These are phyloP conservation scores for Calliopsis andreniformis DNA, from an alignment of 1,140 invertebrate species.

Conservation along the genomic window DNA sequence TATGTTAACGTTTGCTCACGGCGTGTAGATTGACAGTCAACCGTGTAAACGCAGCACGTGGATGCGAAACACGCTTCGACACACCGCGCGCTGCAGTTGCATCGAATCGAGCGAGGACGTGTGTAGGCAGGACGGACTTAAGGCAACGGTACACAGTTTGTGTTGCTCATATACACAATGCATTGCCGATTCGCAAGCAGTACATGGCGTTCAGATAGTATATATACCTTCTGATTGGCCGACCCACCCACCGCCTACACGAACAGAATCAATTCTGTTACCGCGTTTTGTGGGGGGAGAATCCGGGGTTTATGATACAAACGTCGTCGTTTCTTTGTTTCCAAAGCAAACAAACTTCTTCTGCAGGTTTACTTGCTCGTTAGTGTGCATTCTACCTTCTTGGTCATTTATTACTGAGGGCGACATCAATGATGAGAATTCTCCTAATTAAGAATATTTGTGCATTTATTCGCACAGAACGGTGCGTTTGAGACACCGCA, in stretches of 20 bases:
- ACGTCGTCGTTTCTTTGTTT: neutral
- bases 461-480: too few species aligned
- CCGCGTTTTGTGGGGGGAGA: neutral
- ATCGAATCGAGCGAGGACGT: conserved; percentile 3
- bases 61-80: neutral
- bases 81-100: too few species aligned
- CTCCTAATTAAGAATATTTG: too few species aligned
- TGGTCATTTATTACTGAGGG: too few species aligned
- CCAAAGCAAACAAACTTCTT: too few species aligned
- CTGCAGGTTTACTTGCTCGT: neutral
- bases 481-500: too few species aligned
- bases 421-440: too few species aligned
- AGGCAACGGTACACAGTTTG: conserved; percentile 36
- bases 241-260: conserved; percentile 1
- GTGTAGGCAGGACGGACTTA: conserved; percentile 31
- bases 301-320: neutral
- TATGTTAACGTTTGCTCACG: neutral
- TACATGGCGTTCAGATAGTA: neutral
- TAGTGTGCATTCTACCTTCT: too few species aligned
- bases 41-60: too few species aligned
- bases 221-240: conserved; percentile 32
- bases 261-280: neutral
- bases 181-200: neutral
- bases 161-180: conserved; percentile 12
- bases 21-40: neutral